Base-by-base conservation (phyloP, 2,888 invertebrate genomes). In the Chloroclystis v-ata region DNA sequence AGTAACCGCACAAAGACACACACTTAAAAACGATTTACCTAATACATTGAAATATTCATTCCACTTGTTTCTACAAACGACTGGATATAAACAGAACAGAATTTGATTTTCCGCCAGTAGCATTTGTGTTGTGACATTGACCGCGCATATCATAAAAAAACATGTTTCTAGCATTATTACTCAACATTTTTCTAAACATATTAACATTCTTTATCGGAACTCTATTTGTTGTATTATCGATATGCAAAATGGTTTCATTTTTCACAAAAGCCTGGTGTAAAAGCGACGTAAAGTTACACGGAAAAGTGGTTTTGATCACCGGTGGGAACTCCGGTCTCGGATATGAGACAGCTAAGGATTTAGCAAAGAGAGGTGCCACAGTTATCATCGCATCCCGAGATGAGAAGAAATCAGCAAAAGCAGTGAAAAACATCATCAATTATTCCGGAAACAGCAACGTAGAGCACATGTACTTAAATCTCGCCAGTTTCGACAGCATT, bases 241-340 rank as follows among this genome's bases (percentile, higher is more conserved):
- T 41, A 0, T 44, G 57, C 0, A 67, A 65, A 49, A 12, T 72
- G n/a, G 59, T 56, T 48, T 12, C 67, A 1, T 65, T 67, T 43
- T 63, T 67, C 0, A 41, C 63, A 9, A 67, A 71, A 48, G 67
- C 70, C 13, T 65, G 66, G 10, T 84, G 83, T 54, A 72, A 56
- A 40, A 81, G 81, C 32, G 67, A 67, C 26, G 67, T 57, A 0
- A 65, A 68, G 25, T 52, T 86, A 1, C 50, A 74, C 1, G 91
- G 89, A 29, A 93, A 94, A 88, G 82, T 92, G 32, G 89, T 89
- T 0, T 88, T 96, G 28, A 84, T 96, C 5, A 96, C 96, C 0
- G 96, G 96, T 5, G 91, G 94, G 0, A 95, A 95, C 72, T 91
- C 92, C 1, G 96, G 96, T 1, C 94, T 96, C 47, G 96, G 96